Evolutionary conservation across 1,140 invertebrate genomes (phyloP).

Genomic region (Ruditapes philippinarum): DNA sequence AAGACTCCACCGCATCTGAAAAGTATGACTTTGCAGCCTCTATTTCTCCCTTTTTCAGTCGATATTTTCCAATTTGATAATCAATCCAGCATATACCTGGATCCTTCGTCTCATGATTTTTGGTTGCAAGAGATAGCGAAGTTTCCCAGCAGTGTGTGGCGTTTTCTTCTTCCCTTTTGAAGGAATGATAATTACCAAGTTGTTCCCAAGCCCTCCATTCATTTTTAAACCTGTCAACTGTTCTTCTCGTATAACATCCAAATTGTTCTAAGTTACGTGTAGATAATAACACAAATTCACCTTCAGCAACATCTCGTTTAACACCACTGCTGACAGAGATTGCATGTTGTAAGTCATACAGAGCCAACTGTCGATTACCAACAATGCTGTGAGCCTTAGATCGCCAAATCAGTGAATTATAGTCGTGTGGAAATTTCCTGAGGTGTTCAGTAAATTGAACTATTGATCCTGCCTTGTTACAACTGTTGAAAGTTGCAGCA

Average conservation of each 20-base stretch:
- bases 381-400: neutral
- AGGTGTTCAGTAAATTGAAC: neutral
- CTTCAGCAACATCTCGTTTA: neutral
- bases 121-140: neutral
- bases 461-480: constrained; percentile 28
- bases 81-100: constrained; percentile 1
- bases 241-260: neutral
- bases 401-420: constrained; percentile 25
- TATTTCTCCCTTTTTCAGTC: neutral
- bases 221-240: neutral
- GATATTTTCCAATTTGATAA: neutral
- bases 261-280: neutral
- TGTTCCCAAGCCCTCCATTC: neutral
- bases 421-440: neutral
- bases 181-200: neutral
- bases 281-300: neutral
- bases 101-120: neutral
- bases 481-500: constrained; percentile 10
- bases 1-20: neutral
- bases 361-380: neutral
- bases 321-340: neutral
- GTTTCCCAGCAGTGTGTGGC: neutral
- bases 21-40: neutral
- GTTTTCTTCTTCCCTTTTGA: neutral
- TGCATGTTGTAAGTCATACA: neutral